phyloP scores from a whole-genome alignment of 2,888 invertebrate species.

The Himalopsyche anomala region DNA sequence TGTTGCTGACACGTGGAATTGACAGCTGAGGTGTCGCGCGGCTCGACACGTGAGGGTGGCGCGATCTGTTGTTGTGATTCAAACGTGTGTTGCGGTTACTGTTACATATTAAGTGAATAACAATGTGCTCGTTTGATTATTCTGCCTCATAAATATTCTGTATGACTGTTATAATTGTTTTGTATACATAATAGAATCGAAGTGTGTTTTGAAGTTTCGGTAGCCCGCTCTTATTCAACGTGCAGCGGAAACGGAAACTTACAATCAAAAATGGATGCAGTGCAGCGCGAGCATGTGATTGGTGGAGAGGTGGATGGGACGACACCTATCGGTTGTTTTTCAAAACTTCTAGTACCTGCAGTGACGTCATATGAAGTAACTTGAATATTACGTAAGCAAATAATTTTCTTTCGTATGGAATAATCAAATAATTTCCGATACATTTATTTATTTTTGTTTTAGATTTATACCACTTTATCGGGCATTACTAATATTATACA shows the following conservation, averaged over 20 bases:
- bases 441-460: no score
- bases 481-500: no score
- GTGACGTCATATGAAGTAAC: neutral
- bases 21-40: constrained; percentile 58
- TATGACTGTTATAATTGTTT: constrained; percentile 6
- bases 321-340: constrained; percentile 55
- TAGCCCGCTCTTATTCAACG: neutral
- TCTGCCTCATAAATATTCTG: neutral
- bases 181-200: neutral
- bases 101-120: constrained; percentile 13
- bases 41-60: constrained; percentile 49
- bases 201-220: constrained; percentile 1
- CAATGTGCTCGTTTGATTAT: constrained; percentile 3
- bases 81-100: constrained; percentile 45
- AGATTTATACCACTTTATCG: no score
- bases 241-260: constrained; percentile 20
- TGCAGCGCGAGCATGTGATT: constrained; percentile 39
- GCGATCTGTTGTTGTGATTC: constrained; percentile 46
- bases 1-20: constrained; percentile 57
- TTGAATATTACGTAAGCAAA: neutral
- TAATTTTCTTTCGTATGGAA: neutral
- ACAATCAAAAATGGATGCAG: constrained; percentile 49
- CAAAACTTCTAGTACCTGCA: constrained; percentile 19
- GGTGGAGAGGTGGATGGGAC: neutral
- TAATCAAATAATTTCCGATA: no score